Evolutionary conservation across 2,888 invertebrate species (phyloP), one percentile per base, ranked within the genome.

Genomic region (Saturnia pavonia): DNA sequence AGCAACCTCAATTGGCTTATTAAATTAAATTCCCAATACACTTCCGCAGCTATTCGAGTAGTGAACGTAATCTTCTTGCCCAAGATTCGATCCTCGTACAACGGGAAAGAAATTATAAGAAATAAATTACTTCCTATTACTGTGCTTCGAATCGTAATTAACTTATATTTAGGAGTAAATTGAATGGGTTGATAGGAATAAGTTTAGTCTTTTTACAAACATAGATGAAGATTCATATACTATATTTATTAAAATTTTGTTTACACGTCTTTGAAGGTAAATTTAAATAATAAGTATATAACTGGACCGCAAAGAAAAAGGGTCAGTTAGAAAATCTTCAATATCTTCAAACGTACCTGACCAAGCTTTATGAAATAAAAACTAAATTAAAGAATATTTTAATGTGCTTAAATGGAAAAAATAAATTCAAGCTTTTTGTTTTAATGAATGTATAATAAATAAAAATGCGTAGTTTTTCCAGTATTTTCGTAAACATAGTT

Each of bases 1-100:
- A 40, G 25, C 12, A 25, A 40, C 70, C 69, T 51, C 74, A 76
- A 76, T 73, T 75, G 76, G 69, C 70, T 71, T 60, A 34, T 75
- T 75, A 77, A 77, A 80, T 79, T 77, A 75, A 79, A 79, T 78
- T 79, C 76, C 72, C 68, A 75, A 72, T 72, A 71, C 74, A 75
- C 73, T 75, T 68, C 74, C 71, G 72, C 73, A 48, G 75, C 73
- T 72, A 73, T 75, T 73, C 72, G 73, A 78, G 72, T 74, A 75
- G 71, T 76, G 73, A 76, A 79, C 76, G 76, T 78, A 80, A 81
- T 81, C 77, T 74, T 72, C 72, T 74, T 27, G 74, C 74, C 75
- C 65, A 70, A 74, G 79, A 79, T 78, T 81, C 78, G 74, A 81
- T 79, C 77, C 76, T 70, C 63, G 40, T 40, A 40, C 65, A 19